phyloP scores from a whole-genome alignment of 1,140 invertebrate species.

The Drosophila kurseongensis region DNA sequence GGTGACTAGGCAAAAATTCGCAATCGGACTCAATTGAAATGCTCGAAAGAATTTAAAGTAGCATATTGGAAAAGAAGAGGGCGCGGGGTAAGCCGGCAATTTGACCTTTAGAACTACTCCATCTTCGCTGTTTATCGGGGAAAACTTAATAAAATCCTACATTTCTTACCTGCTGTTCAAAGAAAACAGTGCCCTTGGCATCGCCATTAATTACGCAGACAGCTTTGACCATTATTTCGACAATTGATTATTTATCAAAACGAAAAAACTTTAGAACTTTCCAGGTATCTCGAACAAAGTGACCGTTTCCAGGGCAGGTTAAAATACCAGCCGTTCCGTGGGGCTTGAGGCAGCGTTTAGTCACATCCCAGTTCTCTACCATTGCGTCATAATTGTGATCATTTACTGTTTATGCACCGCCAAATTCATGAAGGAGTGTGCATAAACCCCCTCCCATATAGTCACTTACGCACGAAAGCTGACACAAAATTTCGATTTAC shows the following conservation, averaged over 20 bases:
- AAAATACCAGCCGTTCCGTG: not conserved
- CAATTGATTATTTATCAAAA: slow-evolving; percentile 14
- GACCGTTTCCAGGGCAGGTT: not conserved
- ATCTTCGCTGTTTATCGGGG: not conserved
- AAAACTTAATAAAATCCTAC: not conserved
- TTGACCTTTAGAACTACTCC: slow-evolving; percentile 56
- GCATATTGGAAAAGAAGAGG: slow-evolving; percentile 1
- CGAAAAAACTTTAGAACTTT: slow-evolving; percentile 14
- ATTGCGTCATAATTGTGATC: too few relatives aligned
- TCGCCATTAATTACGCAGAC: slow-evolving; percentile 94
- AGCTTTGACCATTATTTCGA: slow-evolving; percentile 88
- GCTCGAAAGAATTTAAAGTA: slow-evolving; percentile 22
- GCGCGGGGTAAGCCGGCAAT: slow-evolving; percentile 44
- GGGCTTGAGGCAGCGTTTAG: too few relatives aligned
- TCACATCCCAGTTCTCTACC: too few relatives aligned
- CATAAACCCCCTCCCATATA: too few relatives aligned
- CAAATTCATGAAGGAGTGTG: too few relatives aligned
- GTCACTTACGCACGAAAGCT: too few relatives aligned
- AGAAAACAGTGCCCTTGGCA: slow-evolving; percentile 92
- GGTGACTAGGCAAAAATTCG: slow-evolving; percentile 54
- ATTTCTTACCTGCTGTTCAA: slow-evolving; percentile 89
- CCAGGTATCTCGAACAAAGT: slow-evolving; percentile 14
- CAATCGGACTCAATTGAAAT: slow-evolving; percentile 40
- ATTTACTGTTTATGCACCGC: too few relatives aligned
- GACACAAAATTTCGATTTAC: too few relatives aligned